phyloP scores from a whole-genome alignment of 2,113 vertebrate genomes.

The Polypterus bichir region DNA sequence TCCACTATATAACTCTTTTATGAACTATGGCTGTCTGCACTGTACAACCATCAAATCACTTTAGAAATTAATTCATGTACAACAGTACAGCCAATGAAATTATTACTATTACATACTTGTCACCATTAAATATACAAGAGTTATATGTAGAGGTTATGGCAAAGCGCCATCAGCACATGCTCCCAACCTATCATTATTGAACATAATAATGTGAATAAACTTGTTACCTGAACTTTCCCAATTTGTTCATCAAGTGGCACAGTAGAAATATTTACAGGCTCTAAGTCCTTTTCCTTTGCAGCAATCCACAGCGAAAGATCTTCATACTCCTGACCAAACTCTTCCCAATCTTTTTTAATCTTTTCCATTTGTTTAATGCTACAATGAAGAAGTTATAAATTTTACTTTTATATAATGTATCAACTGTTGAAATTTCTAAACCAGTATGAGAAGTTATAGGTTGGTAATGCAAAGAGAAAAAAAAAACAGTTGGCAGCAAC shows the following conservation, averaged over 20 bases:
- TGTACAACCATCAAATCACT: too few species aligned
- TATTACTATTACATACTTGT: neutral
- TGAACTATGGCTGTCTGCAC: too few species aligned
- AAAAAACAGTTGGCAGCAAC: constrained; percentile 1
- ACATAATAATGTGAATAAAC: too few species aligned
- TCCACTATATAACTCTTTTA: too few species aligned
- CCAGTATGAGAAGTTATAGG: neutral
- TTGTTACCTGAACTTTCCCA: constrained; percentile 64
- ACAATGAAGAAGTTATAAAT: constrained; percentile 39
- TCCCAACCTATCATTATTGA: constrained; percentile 17
- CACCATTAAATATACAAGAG: constrained; percentile 19
- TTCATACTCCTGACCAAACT: constrained; percentile 69
- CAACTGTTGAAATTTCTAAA: too few species aligned
- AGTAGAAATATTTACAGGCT: constrained; percentile 47
- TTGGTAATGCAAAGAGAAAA: neutral
- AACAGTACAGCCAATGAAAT: constrained; percentile 14
- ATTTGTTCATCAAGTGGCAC: constrained; percentile 67
- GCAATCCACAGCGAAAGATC: constrained; percentile 69
- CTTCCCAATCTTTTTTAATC: constrained; percentile 74
- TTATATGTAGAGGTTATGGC: constrained; percentile 24
- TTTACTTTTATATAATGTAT: too few species aligned
- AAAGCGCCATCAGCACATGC: constrained; percentile 5
- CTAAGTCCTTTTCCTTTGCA: constrained; percentile 70
- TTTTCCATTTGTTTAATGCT: constrained; percentile 78
- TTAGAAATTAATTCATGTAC: constrained; percentile 19